A percentile compares a stretch with the other conserved stretches of the same genome.
phyloP scores from a whole-genome alignment of 2,888 invertebrate genomes.

The Apocheima hispidaria region DNA sequence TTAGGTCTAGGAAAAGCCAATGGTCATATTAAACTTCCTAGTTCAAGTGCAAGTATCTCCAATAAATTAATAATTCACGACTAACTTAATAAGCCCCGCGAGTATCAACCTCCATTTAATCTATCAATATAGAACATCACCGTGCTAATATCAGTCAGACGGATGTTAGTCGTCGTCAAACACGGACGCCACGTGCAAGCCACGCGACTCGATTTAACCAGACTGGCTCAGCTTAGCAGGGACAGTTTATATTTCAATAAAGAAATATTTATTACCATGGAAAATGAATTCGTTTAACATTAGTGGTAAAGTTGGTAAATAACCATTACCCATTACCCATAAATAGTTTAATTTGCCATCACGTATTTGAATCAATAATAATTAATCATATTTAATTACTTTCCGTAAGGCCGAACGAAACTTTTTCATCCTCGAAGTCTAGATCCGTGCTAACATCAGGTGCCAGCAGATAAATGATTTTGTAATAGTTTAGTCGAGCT shows the following conservation, averaged over 20 bases:
- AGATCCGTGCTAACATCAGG: too few species aligned
- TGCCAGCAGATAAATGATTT: too few species aligned
- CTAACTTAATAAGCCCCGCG: slow-evolving; percentile 23
- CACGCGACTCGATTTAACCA: slow-evolving; percentile 55
- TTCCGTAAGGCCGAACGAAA: too few species aligned
- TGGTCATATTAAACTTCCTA: not conserved
- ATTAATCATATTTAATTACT: too few species aligned
- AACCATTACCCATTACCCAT: too few species aligned
- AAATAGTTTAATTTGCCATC: too few species aligned
- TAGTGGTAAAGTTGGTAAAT: slow-evolving; percentile 14
- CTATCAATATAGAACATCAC: too few species aligned
- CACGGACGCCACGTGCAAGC: slow-evolving; percentile 44
- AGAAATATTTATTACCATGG: slow-evolving; percentile 38
- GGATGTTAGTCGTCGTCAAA: slow-evolving; percentile 41
- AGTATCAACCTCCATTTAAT: slow-evolving; percentile 36
- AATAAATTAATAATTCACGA: slow-evolving; percentile 17
- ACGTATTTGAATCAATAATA: too few species aligned
- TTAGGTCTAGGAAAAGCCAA: too few species aligned
- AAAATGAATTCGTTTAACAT: slow-evolving; percentile 19
- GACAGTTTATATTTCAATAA: slow-evolving; percentile 40
- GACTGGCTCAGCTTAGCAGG: slow-evolving; percentile 34
- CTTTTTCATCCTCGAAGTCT: too few species aligned
- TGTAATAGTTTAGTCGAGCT: too few species aligned
- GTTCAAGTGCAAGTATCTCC: not conserved
- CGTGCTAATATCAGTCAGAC: slow-evolving; percentile 47